Base-by-base conservation (phyloP, 92 coral and sea anemone genomes). In the Diadumene lineata region DNA sequence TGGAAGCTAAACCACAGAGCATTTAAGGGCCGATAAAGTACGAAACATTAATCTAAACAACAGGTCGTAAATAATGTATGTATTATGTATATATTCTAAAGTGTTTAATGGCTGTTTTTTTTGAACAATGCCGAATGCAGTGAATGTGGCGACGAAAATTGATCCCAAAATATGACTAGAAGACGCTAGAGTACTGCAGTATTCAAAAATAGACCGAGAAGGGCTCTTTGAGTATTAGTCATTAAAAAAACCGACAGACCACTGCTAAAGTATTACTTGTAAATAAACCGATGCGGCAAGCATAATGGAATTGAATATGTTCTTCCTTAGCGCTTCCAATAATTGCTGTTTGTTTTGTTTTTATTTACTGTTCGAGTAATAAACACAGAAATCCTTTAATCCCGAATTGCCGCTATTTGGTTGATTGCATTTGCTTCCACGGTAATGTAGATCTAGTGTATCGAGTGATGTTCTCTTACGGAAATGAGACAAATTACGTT, bases 401-500 rank as follows among this genome's bases (percentile, higher is more conserved):
- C 60, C 24, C 15, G 29, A 22, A 6, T 26, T 22, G 28, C 64
- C 64, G 64, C 27, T n/a, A 23, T n/a, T 7, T 10, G 29, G 25
- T 58, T 58, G 22, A 1, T 1, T 7, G 22, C 3, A 7, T 7
- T 58, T 58, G 1, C 26, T 26, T 25, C 8, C 28, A 22, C 23
- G 17, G 7, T 55, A 17, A 2, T 58, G 28, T 21, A 6, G 64
- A 9, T 58, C 15, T 58, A 6, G 31, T 22, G 27, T n/a, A 7
- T 22, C 64, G 60, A 26, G 22, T 55, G 15, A 46, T n/a, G n/a
- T 44, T 44, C 9, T 21, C 15, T 58, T 25, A 23, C 64, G 64
- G 64, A 58, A 58, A 58, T 58, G 31, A 58, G 6, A 2, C 64
- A 26, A 58, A 58, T 58, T 58, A 58, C 64, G 31, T 25, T 21